Evolutionary conservation across 2,113 vertebrate species (phyloP), one percentile per base, ranked within the genome.

Genomic region (Myiozetetes cayanensis): DNA sequence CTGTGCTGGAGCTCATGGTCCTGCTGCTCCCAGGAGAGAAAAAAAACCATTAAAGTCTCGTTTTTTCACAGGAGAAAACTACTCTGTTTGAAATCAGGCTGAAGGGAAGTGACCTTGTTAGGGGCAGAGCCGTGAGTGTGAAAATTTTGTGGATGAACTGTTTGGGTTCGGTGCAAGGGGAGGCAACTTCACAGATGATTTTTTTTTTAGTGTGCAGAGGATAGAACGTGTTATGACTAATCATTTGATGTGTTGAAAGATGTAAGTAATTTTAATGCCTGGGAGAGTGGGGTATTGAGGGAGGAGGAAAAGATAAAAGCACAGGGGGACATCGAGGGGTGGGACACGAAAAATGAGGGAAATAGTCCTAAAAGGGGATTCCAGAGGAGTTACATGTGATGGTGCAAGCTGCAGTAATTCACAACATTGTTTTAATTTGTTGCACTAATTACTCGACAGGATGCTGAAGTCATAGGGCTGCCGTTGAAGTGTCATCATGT

Each of bases 1-100:
- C 95, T 41, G 77, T 9, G 37, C 81, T 61, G 82, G 96, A 94
- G 33, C 96, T 72, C 98, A 97, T 98, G 0, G 11, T 91, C 33
- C 50, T 86, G 10, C 11, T 35, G 43, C 12, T 58, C 31, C 63
- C 49, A 89, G 41, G 49, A 71, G 61, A 43, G 91, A 83, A 56
- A 70, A 61, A 37, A 27, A 93, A 53, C 19, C 44, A 85, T 3
- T n/a, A n/a, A 52, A 81, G 10, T 49, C 28, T 58, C 77, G 1
- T 41, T 72, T 72, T 75, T 79, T 52, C 24, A 66, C 43, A 49
- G 47, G 77, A 77, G 59, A 25, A 75, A 88, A 94, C 58, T 1
- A 6, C 75, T 63, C 73, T 22, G 53, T 18, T 7, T n/a, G 37
- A 30, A 10, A 9, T 25, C 62, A 62, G 85, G 49, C 31, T 30